A percentile compares a stretch with the other conserved stretches of the same genome.
Conservation (phyloP, 1,140 invertebrate genomes). For the Pollicipes pollicipes region DNA sequence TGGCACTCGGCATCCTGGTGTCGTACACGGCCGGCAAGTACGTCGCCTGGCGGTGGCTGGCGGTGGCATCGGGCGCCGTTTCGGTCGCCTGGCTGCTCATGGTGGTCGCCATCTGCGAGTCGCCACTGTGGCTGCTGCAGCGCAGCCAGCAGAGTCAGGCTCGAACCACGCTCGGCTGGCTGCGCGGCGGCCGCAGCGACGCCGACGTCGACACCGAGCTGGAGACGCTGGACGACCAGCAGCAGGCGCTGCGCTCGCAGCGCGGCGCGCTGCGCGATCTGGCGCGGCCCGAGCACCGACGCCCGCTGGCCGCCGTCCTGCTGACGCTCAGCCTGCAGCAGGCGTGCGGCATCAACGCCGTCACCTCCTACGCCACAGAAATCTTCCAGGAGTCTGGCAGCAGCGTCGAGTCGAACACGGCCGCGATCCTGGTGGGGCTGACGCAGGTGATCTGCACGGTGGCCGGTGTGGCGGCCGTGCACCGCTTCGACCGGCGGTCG, state of each 20-base stretch:
- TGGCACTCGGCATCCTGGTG: neutral
- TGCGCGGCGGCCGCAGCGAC: neutral
- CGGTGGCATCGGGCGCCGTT: neutral
- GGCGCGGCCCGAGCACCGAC: neutral
- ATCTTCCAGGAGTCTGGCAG: slow-evolving; percentile 40
- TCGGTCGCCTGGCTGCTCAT: neutral
- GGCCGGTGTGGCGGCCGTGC: slow-evolving; percentile 31
- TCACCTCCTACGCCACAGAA: slow-evolving; percentile 58
- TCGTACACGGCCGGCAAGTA: neutral
- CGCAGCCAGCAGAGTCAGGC: neutral
- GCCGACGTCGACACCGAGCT: slow-evolving; percentile 1
- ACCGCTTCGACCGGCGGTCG: slow-evolving; percentile 20
- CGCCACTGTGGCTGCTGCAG: neutral
- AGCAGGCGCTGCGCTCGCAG: too few relatives aligned
- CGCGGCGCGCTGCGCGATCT: neutral
- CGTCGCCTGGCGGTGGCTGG: neutral
- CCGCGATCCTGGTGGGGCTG: slow-evolving; percentile 42
- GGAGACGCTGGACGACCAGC: neutral
- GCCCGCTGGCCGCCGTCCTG: slow-evolving; percentile 36
- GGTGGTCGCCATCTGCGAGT: neutral
- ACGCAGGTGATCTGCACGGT: slow-evolving; percentile 45
- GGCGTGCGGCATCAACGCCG: slow-evolving; percentile 51
- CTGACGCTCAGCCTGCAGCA: slow-evolving; percentile 43
- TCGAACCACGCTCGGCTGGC: neutral
- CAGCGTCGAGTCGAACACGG: slow-evolving; percentile 11